Percentiles rank a stretch among this genome's conserved stretches.
Conservation (phyloP, 2,888 invertebrate species). For the Polydrusus cervinus region DNA sequence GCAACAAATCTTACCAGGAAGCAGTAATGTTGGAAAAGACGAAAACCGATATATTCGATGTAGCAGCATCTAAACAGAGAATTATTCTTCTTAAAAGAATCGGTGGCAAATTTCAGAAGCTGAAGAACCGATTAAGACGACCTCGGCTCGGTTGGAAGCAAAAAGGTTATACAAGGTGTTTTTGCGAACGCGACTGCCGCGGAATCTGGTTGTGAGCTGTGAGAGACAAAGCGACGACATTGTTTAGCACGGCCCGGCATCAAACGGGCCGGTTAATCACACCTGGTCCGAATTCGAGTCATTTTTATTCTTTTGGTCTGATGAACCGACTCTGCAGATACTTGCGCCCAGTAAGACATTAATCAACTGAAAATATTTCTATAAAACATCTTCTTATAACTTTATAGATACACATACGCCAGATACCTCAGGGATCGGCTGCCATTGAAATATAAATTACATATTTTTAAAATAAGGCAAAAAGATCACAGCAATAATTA, state of each 20-base stretch:
- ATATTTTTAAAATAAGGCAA: constrained; percentile 12
- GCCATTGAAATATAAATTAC: constrained; percentile 13
- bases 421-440: constrained; percentile 34
- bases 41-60: constrained; percentile 8
- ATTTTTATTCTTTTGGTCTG: constrained; percentile 56
- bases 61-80: constrained; percentile 16
- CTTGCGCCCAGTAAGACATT: constrained; percentile 51
- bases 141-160: constrained; percentile 41
- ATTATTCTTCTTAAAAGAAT: constrained; percentile 44
- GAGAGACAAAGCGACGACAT: constrained; percentile 57
- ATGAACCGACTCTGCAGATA: constrained; percentile 54
- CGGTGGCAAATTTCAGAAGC: constrained; percentile 54
- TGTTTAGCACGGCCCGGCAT: constrained; percentile 55
- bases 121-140: constrained; percentile 52
- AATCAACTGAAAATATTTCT: constrained; percentile 55
- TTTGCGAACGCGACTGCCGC: constrained; percentile 47
- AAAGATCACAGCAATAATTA: constrained; percentile 12
- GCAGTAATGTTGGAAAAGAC: too few species aligned
- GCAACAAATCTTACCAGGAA: too few species aligned
- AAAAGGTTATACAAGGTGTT: constrained; percentile 55
- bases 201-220: constrained; percentile 56
- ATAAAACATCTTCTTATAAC: constrained; percentile 55
- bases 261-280: constrained; percentile 56
- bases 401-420: constrained; percentile 48
- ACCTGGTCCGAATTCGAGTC: constrained; percentile 56